Evolutionary conservation across 2,888 invertebrate genomes (phyloP), one percentile per base, ranked within the genome.

Genomic region (Lordiphosa fenestrarum): DNA sequence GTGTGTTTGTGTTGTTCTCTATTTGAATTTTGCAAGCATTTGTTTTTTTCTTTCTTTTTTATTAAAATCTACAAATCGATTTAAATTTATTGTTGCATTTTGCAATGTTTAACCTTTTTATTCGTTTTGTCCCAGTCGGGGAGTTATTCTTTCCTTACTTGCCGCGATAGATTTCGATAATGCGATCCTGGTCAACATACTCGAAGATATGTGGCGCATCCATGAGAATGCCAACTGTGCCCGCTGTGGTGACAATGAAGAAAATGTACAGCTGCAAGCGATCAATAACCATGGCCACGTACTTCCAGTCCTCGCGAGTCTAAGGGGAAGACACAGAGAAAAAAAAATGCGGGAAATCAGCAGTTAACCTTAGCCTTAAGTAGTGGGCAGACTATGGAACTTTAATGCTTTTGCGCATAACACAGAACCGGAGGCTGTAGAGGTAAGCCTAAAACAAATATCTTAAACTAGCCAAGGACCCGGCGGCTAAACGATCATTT

Each of bases 241-340:
- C 98, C 53, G 96, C 96, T 40, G 97, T 95, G 67, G 98, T 98
- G 49, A 98, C 98, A 76, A 96, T 93, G 91, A 98, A 97, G 92
- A 98, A 98, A 88, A 98, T 95, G 90, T 97, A 98, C 72, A 98
- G 92, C 89, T 98, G 97, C 77, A 98, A 92, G 84, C 98, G 93
- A 91, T 98, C 98, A 88, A 98, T 97, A 65, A 98, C 98, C 96
- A 98, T 96, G 59, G 98, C 98, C 54, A 98, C 98, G 90, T 98
- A 98, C 88, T 98, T 98, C 98, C 98, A 98, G 91, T 98, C 98
- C 90, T 98, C 98, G 64, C 98, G 94, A 51, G 98, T 98, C 98
- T 98, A 13, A 2, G 58, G 4, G 6, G 19, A 19, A 19, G 4
- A 19, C 19, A 19, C 0, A 19, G 0, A 19, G 3, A 19, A 19